phyloP scores from a whole-genome alignment of 2,888 invertebrate genomes.

The Oligia fasciuncula region DNA sequence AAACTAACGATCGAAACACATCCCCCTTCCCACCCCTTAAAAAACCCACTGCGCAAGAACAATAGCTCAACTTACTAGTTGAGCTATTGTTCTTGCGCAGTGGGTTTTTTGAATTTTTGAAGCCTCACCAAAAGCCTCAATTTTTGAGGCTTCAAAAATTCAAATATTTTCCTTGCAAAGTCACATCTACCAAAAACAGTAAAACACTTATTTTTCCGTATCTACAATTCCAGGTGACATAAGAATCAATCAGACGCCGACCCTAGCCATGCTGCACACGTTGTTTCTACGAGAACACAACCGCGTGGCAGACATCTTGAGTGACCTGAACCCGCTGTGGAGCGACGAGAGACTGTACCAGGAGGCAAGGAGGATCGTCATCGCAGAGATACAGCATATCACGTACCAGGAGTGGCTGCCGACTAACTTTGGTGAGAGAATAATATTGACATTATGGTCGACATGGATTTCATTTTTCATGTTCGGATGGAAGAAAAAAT shows the following conservation, averaged over 20 bases:
- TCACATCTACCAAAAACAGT: background rate
- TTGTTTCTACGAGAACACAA: conserved; percentile 90
- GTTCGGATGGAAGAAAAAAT: no score
- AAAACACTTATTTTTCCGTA: background rate
- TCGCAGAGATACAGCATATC: conserved; percentile 90
- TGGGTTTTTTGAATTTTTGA: no score
- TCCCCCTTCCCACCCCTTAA: no score
- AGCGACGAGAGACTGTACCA: conserved; percentile 90
- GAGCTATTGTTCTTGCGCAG: no score
- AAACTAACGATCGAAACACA: background rate
- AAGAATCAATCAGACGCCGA: conserved; percentile 89
- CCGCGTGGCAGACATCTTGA: conserved; percentile 87
- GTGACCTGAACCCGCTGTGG: conserved; percentile 89
- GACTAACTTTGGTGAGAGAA: conserved; percentile 84
- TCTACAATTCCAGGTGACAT: conserved; percentile 81
- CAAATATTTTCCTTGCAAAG: background rate
- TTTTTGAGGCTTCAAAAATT: background rate
- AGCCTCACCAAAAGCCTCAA: no score
- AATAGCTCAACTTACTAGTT: background rate
- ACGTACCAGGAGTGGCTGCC: conserved; percentile 91
- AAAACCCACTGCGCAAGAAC: background rate
- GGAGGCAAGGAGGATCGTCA: conserved; percentile 88
- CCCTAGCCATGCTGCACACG: conserved; percentile 88
- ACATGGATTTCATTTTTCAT: background rate
- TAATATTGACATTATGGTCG: background rate